Conservation (phyloP, 2,113 vertebrate species). For the Passerina amoena region DNA sequence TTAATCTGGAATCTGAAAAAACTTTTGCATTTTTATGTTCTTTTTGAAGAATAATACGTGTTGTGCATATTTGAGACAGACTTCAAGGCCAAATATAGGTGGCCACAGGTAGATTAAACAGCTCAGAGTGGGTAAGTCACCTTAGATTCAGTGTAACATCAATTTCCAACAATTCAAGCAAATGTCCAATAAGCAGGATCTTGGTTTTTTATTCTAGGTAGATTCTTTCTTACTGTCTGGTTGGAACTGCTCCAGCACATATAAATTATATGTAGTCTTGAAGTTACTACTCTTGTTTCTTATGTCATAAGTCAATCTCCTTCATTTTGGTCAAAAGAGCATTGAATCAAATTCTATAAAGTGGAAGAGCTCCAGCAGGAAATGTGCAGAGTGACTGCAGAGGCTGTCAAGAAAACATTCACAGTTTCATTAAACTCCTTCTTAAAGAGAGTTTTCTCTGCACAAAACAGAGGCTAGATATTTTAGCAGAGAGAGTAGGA, state of each 20-base stretch:
- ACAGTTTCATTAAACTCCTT: background rate
- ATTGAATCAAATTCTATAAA: background rate
- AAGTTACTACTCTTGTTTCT: background rate
- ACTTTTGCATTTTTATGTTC: background rate
- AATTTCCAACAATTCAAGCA: background rate
- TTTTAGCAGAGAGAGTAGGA: background rate
- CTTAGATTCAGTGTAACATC: background rate
- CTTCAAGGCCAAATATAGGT: background rate
- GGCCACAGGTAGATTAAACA: background rate
- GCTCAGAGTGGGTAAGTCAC: background rate
- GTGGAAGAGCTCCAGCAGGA: background rate
- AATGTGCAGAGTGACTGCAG: background rate
- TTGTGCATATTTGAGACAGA: background rate
- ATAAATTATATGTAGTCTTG: background rate
- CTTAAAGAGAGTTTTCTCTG: too few relatives aligned
- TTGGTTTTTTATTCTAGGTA: background rate
- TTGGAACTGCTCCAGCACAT: background rate
- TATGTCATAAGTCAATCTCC: background rate
- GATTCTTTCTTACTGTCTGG: background rate
- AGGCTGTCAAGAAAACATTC: background rate
- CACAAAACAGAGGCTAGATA: background rate
- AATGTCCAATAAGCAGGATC: background rate
- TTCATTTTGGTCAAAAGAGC: background rate
- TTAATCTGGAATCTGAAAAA: background rate
- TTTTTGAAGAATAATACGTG: background rate